Evolutionary conservation across 2,797 vertebrate species (phyloP).

Genomic region (Myotis pilosus): DNA sequence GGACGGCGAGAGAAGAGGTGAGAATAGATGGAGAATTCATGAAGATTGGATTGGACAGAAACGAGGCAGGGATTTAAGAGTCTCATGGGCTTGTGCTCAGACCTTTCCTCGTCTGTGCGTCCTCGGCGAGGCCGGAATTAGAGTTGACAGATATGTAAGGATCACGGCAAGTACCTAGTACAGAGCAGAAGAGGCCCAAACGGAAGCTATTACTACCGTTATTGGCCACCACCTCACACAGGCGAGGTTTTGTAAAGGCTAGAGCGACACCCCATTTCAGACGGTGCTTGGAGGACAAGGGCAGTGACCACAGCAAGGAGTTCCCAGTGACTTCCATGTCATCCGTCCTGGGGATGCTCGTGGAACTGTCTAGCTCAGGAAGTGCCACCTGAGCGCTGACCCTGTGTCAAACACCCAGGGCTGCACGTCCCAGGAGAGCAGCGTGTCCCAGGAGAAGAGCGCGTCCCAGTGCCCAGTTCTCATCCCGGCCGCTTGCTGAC

Average conservation of each 20-base stretch:
- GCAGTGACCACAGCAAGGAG: not conserved
- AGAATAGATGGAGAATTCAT: not conserved
- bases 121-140: not conserved
- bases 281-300: not conserved
- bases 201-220: not conserved
- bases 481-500: not conserved
- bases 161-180: not conserved
- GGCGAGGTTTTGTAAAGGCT: not conserved
- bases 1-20: not conserved
- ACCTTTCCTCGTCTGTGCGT: not conserved
- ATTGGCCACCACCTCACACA: not conserved
- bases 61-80: not conserved
- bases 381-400: not conserved
- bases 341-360: not conserved
- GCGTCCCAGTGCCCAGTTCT: not conserved
- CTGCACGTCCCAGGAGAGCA: not conserved
- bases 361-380: not conserved
- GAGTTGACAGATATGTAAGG: not conserved
- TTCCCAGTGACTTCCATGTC: not conserved
- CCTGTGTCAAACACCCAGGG: too few relatives aligned
- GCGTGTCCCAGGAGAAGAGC: not conserved
- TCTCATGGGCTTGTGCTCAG: not conserved
- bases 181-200: not conserved
- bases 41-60: not conserved
- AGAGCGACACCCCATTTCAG: not conserved